phyloP scores from a whole-genome alignment of 2,113 vertebrate species.

The Spermophilus dauricus region DNA sequence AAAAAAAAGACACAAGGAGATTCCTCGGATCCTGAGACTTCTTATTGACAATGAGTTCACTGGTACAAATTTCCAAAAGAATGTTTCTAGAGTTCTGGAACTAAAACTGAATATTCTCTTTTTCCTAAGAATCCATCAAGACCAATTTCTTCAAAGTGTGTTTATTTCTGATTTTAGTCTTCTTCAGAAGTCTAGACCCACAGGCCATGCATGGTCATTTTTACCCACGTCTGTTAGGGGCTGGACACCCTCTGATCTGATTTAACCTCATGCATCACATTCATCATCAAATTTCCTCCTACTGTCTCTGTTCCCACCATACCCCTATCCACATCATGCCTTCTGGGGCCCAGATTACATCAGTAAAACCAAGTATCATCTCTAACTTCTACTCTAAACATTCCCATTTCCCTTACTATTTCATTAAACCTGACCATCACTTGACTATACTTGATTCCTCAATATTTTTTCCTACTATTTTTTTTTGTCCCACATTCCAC shows the following conservation, averaged over 20 bases:
- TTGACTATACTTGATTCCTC: neutral
- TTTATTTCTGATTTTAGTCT: neutral
- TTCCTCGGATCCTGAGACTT: neutral
- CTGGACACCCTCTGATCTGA: neutral
- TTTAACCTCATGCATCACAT: neutral
- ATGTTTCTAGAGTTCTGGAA: neutral
- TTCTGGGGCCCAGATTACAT: neutral
- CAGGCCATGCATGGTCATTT: neutral
- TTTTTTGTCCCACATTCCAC: neutral
- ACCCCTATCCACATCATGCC: neutral
- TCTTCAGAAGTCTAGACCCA: neutral
- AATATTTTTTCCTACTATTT: neutral
- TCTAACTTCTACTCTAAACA: neutral
- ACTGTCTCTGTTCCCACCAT: accelerated
- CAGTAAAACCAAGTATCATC: neutral
- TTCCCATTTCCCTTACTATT: neutral
- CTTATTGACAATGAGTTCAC: neutral
- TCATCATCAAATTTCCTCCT: neutral
- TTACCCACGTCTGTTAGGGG: neutral
- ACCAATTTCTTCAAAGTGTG: neutral
- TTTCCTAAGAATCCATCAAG: neutral
- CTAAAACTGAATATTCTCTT: neutral
- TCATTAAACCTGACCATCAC: neutral
- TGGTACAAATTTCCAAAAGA: too few species aligned
- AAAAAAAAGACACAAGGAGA: neutral